phyloP scores from a whole-genome alignment of 2,113 vertebrate species.

The Aegithalos caudatus region DNA sequence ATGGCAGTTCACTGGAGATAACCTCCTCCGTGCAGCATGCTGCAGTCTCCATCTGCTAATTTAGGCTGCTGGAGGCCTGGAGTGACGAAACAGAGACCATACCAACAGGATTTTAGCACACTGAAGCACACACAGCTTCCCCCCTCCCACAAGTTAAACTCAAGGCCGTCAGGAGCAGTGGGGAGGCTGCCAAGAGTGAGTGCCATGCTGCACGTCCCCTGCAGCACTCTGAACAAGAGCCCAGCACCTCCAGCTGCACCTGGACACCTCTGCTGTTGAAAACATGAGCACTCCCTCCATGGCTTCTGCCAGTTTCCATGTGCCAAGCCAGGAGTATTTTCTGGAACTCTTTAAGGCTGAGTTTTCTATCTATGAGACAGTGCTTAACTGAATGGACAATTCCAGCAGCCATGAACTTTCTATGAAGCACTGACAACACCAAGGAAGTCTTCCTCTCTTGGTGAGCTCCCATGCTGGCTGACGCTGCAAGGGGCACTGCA shows the following conservation, averaged over 20 bases:
- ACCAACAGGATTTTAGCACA: not conserved
- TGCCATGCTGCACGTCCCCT: not conserved
- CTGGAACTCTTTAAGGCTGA: not conserved
- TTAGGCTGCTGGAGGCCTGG: not conserved
- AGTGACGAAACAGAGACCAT: not conserved
- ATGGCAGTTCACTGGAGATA: slow-evolving; percentile 4
- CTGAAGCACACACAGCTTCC: not conserved
- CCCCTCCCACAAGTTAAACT: not conserved
- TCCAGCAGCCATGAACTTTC: not conserved
- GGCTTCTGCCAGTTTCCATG: not conserved
- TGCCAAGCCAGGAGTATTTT: not conserved
- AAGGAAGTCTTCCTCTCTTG: not conserved
- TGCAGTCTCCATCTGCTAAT: not conserved
- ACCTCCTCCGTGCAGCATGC: accelerated
- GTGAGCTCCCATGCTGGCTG: not conserved
- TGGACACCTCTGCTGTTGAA: not conserved
- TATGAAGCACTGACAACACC: not conserved
- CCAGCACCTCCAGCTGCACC: not conserved
- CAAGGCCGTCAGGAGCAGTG: not conserved
- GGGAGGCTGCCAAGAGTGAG: not conserved
- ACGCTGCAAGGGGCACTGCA: not conserved
- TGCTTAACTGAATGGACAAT: not conserved
- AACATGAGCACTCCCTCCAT: accelerated
- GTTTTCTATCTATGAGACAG: not conserved
- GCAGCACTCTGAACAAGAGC: not conserved